Percentiles rank a stretch among this genome's conserved stretches.
Evolutionary conservation across 1,140 invertebrate genomes (phyloP).

Genomic region (Penaeus japonicus): DNA sequence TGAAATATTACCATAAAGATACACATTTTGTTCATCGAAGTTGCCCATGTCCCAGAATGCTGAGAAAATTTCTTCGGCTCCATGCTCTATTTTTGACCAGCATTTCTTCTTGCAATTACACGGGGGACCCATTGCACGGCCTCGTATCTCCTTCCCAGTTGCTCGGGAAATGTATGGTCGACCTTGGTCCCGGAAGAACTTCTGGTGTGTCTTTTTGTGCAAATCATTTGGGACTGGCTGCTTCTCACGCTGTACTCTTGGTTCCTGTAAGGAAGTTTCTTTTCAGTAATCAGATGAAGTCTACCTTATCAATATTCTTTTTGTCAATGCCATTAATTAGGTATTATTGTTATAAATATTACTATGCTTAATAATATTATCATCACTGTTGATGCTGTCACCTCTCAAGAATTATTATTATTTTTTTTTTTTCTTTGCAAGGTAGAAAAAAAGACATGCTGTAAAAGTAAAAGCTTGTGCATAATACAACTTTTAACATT

Average conservation of each 20-base stretch:
- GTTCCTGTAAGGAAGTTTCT: conserved; percentile 13
- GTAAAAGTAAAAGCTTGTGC: no score
- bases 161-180: conserved; percentile 46
- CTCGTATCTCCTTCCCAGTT: conserved; percentile 42
- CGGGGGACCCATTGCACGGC: conserved; percentile 44
- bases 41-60: conserved; percentile 51
- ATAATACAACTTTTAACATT: no score
- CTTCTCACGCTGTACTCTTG: conserved; percentile 43
- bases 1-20: conserved; percentile 47
- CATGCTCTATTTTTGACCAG: conserved; percentile 49
- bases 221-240: conserved; percentile 30
- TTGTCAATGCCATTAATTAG: no score
- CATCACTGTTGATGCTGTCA: no score
- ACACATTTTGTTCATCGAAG: conserved; percentile 51
- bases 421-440: no score
- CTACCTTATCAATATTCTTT: neutral
- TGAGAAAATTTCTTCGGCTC: conserved; percentile 46
- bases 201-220: conserved; percentile 48
- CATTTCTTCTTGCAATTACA: conserved; percentile 50
- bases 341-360: no score
- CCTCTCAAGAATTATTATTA: no score
- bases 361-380: no score
- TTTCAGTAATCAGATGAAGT: neutral
- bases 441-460: no score
- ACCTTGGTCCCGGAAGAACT: conserved; percentile 47